Conservation (phyloP, 1,140 invertebrate species). For the Drosophila miranda region DNA sequence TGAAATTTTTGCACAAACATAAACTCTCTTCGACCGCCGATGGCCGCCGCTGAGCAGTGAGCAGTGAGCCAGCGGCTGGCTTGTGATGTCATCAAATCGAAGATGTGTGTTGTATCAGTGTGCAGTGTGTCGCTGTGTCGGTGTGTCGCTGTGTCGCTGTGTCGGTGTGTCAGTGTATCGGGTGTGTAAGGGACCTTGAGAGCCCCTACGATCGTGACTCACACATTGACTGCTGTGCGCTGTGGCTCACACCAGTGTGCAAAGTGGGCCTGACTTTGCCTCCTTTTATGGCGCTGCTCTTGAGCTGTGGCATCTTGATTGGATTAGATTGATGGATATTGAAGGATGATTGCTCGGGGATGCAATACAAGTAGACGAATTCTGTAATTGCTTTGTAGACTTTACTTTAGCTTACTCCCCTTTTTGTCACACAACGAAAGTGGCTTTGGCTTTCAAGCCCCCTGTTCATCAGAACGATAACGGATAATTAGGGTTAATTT, state of each 20-base stretch:
- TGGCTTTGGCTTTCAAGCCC: background rate
- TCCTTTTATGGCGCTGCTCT: conserved; percentile 33
- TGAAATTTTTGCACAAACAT: conserved; percentile 23
- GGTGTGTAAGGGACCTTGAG: conserved; percentile 21
- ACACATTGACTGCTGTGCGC: conserved; percentile 19
- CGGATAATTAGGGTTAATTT: conserved; percentile 11
- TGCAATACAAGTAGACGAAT: background rate
- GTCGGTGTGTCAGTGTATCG: background rate
- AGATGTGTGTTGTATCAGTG: conserved; percentile 10
- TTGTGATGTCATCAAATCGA: conserved; percentile 57
- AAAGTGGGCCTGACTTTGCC: conserved; percentile 12
- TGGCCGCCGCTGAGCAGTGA: no score
- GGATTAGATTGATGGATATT: conserved; percentile 28
- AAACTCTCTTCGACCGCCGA: conserved; percentile 4
- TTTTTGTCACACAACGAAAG: background rate
- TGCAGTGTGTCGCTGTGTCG: background rate
- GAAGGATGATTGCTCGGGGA: conserved; percentile 12
- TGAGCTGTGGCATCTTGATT: conserved; percentile 31
- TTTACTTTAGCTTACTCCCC: no score
- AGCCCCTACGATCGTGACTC: conserved; percentile 24
- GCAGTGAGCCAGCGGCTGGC: background rate
- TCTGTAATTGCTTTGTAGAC: background rate
- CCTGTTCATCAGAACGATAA: conserved; percentile 4
- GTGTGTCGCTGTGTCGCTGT: no score
- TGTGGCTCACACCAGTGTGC: conserved; percentile 10